Base-by-base conservation (phyloP, 2,888 invertebrate species). In the Nasonia oneida region DNA sequence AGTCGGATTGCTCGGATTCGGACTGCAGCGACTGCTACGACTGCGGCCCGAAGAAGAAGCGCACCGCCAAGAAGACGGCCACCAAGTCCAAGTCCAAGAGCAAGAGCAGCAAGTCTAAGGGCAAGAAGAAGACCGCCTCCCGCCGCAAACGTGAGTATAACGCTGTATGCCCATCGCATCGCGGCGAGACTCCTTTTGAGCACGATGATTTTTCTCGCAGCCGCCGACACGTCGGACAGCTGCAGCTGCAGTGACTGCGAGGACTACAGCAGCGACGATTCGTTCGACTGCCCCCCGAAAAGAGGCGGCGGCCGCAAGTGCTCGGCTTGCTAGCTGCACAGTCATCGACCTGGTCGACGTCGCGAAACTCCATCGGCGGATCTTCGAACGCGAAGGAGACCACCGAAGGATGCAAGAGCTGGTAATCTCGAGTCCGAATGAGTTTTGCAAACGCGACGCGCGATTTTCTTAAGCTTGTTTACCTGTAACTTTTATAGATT, bases 1-100 rank as follows among this genome's bases (percentile, higher is more conserved):
- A 84, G 23, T 73, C 83, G 70, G 64, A 39, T 42, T 77, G 81
- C 75, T 77, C 71, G 76, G 84, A 88, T 79, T 76, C 75, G 75
- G 83, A 88, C 81, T 86, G 81, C 76, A 73, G 64, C 76, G 88
- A 89, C 23, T 89, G 88, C 75, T 88, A 86, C 81, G 81, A 81
- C 3, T 87, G 88, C 83, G 14, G 2, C 3, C 75, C 84, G 53
- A 80, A 75, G 5, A 80, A 67, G 33, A 84, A 80, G 33, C 75
- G 84, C 29, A 6, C n/a, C 12, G 3, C 42, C 10, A 74, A 64
- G 18, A 84, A 73, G 39, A n/a, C 67, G 8, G 14, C 70, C 14
- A 53, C 12, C 42, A 79, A 79, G 29, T 39, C 50, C 23, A 78
- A 78, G 33, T 1, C 47, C 47, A 33, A 33, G 8, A 33, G 33